Evolutionary conservation across 2,113 vertebrate genomes (phyloP).

Genomic region (Telmatochromis brichardi): DNA sequence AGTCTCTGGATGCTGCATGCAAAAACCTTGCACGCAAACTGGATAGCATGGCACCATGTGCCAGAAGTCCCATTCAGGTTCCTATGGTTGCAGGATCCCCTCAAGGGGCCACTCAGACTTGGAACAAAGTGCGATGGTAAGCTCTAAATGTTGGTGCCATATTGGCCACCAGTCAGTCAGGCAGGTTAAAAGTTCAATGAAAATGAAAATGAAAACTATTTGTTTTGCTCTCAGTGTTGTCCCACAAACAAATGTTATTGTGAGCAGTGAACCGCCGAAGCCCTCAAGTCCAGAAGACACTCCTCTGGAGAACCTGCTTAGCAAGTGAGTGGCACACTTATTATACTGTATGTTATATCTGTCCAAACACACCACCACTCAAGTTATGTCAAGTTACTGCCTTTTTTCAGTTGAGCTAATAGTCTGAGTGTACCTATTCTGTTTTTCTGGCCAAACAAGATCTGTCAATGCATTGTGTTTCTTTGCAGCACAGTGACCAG

Average conservation of each 20-base stretch:
- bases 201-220: neutral
- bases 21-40: conserved; percentile 90
- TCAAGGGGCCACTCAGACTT: conserved; percentile 93
- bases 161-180: neutral
- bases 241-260: conserved; percentile 95
- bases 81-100: conserved; percentile 98
- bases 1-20: conserved; percentile 87
- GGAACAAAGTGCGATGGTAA: conserved; percentile 98
- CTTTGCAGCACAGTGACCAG: conserved; percentile 77
- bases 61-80: conserved; percentile 93
- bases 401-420: neutral
- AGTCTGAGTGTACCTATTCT: neutral
- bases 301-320: conserved; percentile 90
- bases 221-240: conserved; percentile 77
- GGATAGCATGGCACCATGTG: conserved; percentile 85
- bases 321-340: conserved; percentile 78
- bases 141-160: neutral
- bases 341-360: neutral
- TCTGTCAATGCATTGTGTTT: neutral
- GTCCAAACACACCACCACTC: neutral
- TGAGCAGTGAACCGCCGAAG: conserved; percentile 89
- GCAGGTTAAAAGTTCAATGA: neutral
- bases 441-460: neutral
- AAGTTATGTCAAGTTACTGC: neutral
- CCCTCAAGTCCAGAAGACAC: conserved; percentile 79